Conservation (phyloP, 2,113 vertebrate species). For the Desmodus rotundus region DNA sequence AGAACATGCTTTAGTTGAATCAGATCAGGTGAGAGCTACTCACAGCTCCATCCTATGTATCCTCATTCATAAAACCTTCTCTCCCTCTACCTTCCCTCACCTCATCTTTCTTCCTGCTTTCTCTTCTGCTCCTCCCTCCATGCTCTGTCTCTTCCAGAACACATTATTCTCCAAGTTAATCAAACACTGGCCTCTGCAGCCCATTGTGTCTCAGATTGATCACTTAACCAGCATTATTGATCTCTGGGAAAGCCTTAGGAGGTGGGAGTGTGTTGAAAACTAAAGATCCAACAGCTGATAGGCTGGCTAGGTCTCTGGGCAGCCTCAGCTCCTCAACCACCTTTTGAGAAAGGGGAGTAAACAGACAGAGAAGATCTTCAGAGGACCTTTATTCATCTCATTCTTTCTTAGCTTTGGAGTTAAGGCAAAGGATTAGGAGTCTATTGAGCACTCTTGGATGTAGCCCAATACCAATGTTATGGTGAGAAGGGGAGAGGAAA, state of each 20-base stretch:
- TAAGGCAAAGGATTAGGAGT: not conserved
- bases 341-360: not conserved
- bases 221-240: slow-evolving; percentile 81
- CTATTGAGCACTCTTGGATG: not conserved
- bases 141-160: slow-evolving; percentile 22
- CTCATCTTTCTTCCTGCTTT: slow-evolving; percentile 47
- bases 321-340: not conserved
- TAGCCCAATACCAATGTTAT: not conserved
- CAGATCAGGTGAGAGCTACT: not conserved
- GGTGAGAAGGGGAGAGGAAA: slow-evolving; percentile 21
- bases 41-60: not conserved
- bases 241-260: slow-evolving; percentile 64
- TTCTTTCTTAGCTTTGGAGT: slow-evolving; percentile 6
- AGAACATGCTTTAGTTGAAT: slow-evolving; percentile 29
- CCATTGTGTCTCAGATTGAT: slow-evolving; percentile 76
- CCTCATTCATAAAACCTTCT: slow-evolving; percentile 48
- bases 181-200: slow-evolving; percentile 73
- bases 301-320: slow-evolving; percentile 9
- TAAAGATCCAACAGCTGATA: slow-evolving; percentile 21
- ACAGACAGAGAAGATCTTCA: not conserved
- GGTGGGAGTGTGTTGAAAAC: slow-evolving; percentile 53
- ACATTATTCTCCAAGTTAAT: slow-evolving; percentile 72
- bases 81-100: not conserved
- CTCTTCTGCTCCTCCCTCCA: not conserved
- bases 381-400: slow-evolving; percentile 1